Evolutionary conservation across 2,113 vertebrate genomes (phyloP), one percentile per base, ranked within the genome.

Genomic region (Hippocampus guttulatus): DNA sequence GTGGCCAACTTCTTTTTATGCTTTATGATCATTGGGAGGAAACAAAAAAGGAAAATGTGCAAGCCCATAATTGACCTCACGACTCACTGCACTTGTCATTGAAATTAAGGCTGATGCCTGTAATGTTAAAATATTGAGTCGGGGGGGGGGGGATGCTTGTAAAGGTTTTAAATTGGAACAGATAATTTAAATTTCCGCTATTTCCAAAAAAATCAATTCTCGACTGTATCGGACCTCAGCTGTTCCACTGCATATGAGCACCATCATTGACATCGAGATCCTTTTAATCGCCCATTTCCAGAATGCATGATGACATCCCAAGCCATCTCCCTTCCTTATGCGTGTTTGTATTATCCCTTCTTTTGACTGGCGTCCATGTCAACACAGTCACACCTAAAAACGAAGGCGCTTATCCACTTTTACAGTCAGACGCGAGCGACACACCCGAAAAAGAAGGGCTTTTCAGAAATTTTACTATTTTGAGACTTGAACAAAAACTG

Each of bases 301-400:
- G 57, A 76, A 67, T 69, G 67, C 74, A 75, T 80, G 81, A 82
- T 76, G 75, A 64, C 62, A 43, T 40, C 38, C 21, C 62, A 15
- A 64, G 10, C 62, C 64, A 27, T 14, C 23, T 25, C 41, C 41
- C 43, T 38, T 65, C 64, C 63, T 49, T 5, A 23, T 47, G n/a
- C 43, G 2, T 68, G 57, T 67, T 49, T 67, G 78, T 84, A 88
- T 88, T 79, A 88, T 88, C 87, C 84, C 2, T 6, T 55, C 81
- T 87, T 85, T 88, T 87, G 80, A 89, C 79, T 71, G 75, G 66
- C 84, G 27, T 84, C 81, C 84, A 87, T 88, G 81, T 84, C 76
- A 85, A 82, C 77, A 88, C 62, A 83, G 85, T 84, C 83, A 82
- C 81, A 84, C 80, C 84, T 84, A 87, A 84, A 87, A 89, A 86